A percentile compares a stretch with the other conserved stretches of the same genome.
These are phyloP conservation scores for Pseudochirops corinnae DNA, from an alignment of 2,797 vertebrate species.

Conservation along the genomic window DNA sequence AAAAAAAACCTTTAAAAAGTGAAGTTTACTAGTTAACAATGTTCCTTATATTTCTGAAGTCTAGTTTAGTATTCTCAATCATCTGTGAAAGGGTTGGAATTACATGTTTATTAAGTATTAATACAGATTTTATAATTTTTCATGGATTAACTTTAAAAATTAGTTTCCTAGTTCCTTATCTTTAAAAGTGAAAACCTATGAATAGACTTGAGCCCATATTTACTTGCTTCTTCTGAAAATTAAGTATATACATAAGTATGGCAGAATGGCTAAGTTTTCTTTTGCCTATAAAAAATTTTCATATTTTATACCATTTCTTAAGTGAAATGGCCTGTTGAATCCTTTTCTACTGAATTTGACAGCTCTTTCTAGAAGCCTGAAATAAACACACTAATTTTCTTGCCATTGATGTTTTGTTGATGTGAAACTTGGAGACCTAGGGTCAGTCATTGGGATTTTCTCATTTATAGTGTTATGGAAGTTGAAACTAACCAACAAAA, in stretches of 20 bases:
- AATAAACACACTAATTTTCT: constrained; percentile 67
- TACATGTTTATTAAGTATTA: constrained; percentile 23
- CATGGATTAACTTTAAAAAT: constrained; percentile 7
- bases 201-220: neutral
- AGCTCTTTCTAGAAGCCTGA: constrained; percentile 31
- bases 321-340: constrained; percentile 49
- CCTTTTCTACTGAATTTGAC: constrained; percentile 57
- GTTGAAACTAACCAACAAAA: neutral
- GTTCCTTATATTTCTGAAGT: neutral
- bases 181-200: constrained; percentile 36
- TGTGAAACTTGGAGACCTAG: constrained; percentile 43
- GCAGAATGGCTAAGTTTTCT: constrained; percentile 14
- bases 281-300: constrained; percentile 7
- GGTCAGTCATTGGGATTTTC: neutral
- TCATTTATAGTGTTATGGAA: constrained; percentile 46
- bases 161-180: neutral
- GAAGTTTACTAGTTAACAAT: neutral
- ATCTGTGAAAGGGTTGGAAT: constrained; percentile 20
- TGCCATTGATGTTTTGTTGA: constrained; percentile 59
- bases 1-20: constrained; percentile 20
- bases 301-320: constrained; percentile 40
- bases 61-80: constrained; percentile 8
- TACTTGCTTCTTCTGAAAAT: constrained; percentile 48
- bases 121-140: constrained; percentile 14
- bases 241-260: neutral